These are phyloP conservation scores for Cephus sareptanus DNA, from an alignment of 2,888 invertebrate species.

Conservation along the genomic window DNA sequence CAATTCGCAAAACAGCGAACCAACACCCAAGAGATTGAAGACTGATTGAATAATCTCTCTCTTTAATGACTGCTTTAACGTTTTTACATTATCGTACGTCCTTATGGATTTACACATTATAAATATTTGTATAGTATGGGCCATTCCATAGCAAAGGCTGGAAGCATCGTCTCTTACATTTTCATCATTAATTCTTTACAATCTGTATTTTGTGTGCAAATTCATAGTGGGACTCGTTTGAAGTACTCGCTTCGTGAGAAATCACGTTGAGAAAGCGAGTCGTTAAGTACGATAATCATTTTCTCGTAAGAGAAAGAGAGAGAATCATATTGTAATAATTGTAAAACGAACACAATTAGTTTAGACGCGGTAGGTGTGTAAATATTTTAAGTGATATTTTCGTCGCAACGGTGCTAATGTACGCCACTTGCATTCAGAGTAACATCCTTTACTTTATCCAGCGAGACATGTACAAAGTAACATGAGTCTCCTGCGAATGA, in stretches of 20 bases:
- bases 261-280: neutral
- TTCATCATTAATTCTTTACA: neutral
- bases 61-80: neutral
- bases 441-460: neutral
- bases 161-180: neutral
- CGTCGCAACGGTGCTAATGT: neutral
- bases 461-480: conserved; percentile 25
- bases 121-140: neutral
- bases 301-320: conserved; percentile 7
- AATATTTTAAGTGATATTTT: neutral
- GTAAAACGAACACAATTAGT: conserved; percentile 14
- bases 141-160: neutral
- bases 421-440: neutral
- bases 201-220: neutral
- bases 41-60: conserved; percentile 70
- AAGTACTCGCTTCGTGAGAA: neutral
- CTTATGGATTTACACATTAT: neutral
- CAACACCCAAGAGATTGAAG: conserved; percentile 82
- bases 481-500: neutral
- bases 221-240: neutral
- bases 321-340: conserved; percentile 24
- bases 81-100: neutral
- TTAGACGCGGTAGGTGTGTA: conserved; percentile 7
- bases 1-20: conserved; percentile 88
- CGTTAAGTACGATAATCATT: neutral